Evolutionary conservation across 2,797 vertebrate species (phyloP), one percentile per base, ranked within the genome.

Genomic region (Coilia nasus): DNA sequence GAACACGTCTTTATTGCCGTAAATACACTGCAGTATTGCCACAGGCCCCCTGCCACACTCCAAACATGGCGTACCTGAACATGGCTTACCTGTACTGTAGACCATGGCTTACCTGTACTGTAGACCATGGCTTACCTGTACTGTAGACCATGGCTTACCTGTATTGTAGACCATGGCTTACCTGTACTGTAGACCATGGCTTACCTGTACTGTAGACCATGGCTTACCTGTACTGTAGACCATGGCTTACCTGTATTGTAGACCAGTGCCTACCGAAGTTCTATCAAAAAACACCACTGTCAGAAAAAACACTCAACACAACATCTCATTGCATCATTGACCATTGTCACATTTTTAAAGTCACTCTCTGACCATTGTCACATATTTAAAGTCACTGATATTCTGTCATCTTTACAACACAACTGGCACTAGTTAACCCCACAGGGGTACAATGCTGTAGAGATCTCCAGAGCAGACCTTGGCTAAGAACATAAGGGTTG

Each of bases 1-100:
- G 28, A 75, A 19, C 28, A 75, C 67, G 19, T 78, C 35, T 78
- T 78, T 78, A 78, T 78, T 78, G 71, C 71, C 71, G 21, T 78
- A 78, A 44, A 78, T 78, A 31, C 71, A 78, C 14, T n/a, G 5
- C 71, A 41, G 31, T 78, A 78, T 78, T 78, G 71, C 71, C 71
- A 44, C 14, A 44, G 31, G 21, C 50, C 50, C 50, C 9, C 7
- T 54, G 50, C 7, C 2, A 78, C 17, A 78, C 64, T 71, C 62
- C n/a, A 5, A 41, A 41, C 35, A 41, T 41, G 35, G 35, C 14
- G 1, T 54, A 54, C 50, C 7, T 14, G 35, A 41, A 41, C 35
- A 41, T 41, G 35, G 35, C 14, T 10, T 54, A 54, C 50, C 7
- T 14, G 14, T 14, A 54, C 50, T 54, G 9, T 10, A 54, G 17